Evolutionary conservation across 2,797 vertebrate species (phyloP).

Genomic region (Spondyliosoma cantharus): DNA sequence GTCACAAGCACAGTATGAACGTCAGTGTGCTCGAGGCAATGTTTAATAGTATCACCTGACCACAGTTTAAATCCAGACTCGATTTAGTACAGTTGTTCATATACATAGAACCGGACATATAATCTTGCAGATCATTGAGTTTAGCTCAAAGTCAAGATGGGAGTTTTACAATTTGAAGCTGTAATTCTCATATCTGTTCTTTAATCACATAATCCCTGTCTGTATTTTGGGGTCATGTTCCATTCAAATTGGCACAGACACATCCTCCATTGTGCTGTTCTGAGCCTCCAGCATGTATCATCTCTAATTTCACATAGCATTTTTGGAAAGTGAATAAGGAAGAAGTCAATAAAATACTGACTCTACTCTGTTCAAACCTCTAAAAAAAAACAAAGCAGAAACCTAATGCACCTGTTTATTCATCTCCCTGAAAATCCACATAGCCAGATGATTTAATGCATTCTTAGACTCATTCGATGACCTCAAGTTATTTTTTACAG

Average conservation of each 20-base stretch:
- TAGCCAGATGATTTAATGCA: conserved; percentile 36
- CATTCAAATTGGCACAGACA: conserved; percentile 10
- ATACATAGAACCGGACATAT: too few species aligned
- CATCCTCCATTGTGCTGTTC: conserved; percentile 11
- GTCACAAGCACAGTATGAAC: background rate
- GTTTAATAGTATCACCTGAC: background rate
- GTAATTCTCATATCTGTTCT: conserved; percentile 14
- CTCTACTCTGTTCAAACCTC: background rate
- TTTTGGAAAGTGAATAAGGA: conserved; percentile 11
- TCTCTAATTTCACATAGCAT: conserved; percentile 16
- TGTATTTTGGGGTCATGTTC: conserved; percentile 33
- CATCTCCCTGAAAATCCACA: conserved; percentile 28
- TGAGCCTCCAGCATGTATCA: conserved; percentile 2
- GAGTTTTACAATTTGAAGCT: conserved; percentile 17
- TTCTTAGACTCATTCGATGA: conserved; percentile 46
- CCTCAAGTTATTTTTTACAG: conserved; percentile 54
- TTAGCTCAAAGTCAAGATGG: conserved; percentile 18
- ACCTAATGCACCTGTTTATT: conserved; percentile 28
- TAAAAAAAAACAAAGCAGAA: background rate
- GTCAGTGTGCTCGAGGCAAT: background rate
- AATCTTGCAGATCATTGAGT: conserved; percentile 20
- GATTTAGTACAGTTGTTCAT: background rate
- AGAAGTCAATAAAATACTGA: conserved; percentile 11
- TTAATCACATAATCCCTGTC: conserved; percentile 20
- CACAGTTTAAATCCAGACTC: background rate